Evolutionary conservation across 2,113 vertebrate species (phyloP).

Genomic region (Desmodus rotundus): DNA sequence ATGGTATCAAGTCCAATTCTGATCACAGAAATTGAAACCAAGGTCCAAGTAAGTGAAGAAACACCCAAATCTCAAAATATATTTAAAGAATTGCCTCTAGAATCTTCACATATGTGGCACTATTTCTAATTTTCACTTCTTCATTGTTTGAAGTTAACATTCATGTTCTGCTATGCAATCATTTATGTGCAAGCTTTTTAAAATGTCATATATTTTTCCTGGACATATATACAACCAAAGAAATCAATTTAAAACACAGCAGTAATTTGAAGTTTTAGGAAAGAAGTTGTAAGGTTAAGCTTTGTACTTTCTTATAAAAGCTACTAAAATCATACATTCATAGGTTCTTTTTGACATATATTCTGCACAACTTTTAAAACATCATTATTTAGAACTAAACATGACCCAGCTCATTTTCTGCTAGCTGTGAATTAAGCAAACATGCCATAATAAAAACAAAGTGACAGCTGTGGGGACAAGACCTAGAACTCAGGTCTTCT

Average conservation of each 20-base stretch:
- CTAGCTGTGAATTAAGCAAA: slow-evolving; percentile 78
- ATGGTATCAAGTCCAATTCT: neutral
- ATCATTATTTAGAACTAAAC: slow-evolving; percentile 73
- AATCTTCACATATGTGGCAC: slow-evolving; percentile 68
- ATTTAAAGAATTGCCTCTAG: slow-evolving; percentile 58
- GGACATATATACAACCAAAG: slow-evolving; percentile 57
- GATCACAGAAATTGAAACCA: slow-evolving; percentile 20
- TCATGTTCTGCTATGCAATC: slow-evolving; percentile 76
- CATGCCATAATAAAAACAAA: slow-evolving; percentile 75
- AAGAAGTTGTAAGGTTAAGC: slow-evolving; percentile 75
- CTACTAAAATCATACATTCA: slow-evolving; percentile 79
- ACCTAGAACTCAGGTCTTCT: neutral
- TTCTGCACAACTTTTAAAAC: slow-evolving; percentile 74
- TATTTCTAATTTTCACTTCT: slow-evolving; percentile 68
- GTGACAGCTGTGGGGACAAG: neutral
- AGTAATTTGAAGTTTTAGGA: slow-evolving; percentile 74
- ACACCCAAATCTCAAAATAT: slow-evolving; percentile 25
- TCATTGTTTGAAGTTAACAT: slow-evolving; percentile 74
- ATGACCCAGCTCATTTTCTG: slow-evolving; percentile 75
- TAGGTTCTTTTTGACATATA: slow-evolving; percentile 78
- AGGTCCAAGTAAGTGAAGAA: neutral
- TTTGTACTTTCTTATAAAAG: slow-evolving; percentile 80
- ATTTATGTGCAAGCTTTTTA: slow-evolving; percentile 73
- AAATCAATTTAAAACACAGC: slow-evolving; percentile 75
- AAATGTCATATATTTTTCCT: slow-evolving; percentile 73